A percentile compares a stretch with the other conserved stretches of the same genome.
phyloP scores from a whole-genome alignment of 2,888 invertebrate species.

The Temnothorax unifasciatus region DNA sequence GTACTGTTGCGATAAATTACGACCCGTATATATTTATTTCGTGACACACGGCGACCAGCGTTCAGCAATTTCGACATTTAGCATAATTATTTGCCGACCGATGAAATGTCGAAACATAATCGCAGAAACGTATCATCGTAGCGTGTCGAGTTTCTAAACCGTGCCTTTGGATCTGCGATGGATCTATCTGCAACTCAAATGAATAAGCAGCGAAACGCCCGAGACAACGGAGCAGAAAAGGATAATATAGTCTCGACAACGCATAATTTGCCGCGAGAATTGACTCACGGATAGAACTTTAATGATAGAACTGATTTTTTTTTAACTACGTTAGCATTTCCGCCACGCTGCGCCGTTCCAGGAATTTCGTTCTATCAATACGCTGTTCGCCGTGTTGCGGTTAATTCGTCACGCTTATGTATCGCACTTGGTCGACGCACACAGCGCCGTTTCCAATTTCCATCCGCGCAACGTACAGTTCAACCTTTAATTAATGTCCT shows the following conservation, averaged over 20 bases:
- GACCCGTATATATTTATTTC: constrained; percentile 27
- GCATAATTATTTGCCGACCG: constrained; percentile 20
- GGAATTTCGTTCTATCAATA: constrained; percentile 15
- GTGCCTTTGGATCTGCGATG: background rate
- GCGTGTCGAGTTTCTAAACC: background rate
- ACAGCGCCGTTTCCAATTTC: constrained; percentile 1
- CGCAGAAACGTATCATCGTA: background rate
- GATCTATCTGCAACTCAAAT: constrained; percentile 45
- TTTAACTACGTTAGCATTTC: constrained; percentile 18
- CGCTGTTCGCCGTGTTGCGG: background rate
- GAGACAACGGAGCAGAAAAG: constrained; percentile 64
- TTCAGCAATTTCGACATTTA: background rate
- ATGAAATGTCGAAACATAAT: background rate
- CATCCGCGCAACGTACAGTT: background rate
- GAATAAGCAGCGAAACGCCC: constrained; percentile 50
- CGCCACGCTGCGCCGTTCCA: background rate
- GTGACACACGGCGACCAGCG: background rate
- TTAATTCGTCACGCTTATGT: constrained; percentile 43
- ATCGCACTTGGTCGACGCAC: background rate
- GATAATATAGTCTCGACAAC: constrained; percentile 66
- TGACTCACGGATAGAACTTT: constrained; percentile 53
- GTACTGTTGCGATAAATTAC: constrained; percentile 36
- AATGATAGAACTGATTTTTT: constrained; percentile 64
- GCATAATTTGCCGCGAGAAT: constrained; percentile 64
- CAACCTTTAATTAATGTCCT: constrained; percentile 18